A percentile compares a stretch with the other conserved stretches of the same genome.
Evolutionary conservation across 2,797 vertebrate species (phyloP).

Genomic region (Melanotaenia nigrans): DNA sequence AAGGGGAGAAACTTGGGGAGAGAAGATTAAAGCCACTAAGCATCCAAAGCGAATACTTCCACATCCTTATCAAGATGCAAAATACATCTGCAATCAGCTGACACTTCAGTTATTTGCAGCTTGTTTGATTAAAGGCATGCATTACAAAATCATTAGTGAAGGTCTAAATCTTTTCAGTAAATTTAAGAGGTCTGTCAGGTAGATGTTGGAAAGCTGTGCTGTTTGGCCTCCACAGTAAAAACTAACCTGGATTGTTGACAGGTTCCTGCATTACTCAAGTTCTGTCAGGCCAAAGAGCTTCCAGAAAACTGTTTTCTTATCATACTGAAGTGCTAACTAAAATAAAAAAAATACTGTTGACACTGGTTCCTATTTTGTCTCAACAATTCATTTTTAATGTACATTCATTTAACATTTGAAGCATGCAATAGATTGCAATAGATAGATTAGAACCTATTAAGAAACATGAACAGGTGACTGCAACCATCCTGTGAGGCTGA

Average conservation of each 20-base stretch:
- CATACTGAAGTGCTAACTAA: not conserved
- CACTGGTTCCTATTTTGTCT: not conserved
- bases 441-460: too few relatives aligned
- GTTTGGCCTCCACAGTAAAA: conserved; percentile 30
- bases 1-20: conserved; percentile 19
- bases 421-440: too few relatives aligned
- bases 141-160: conserved; percentile 3
- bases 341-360: not conserved
- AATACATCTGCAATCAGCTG: conserved; percentile 13
- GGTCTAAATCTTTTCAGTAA: conserved; percentile 2
- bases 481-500: too few relatives aligned
- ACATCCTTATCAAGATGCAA: conserved; percentile 1
- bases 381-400: too few relatives aligned
- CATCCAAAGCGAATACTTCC: not conserved
- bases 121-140: not conserved
- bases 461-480: too few relatives aligned
- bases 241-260: conserved; percentile 10
- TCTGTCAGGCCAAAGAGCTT: conserved; percentile 10
- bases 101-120: conserved; percentile 3
- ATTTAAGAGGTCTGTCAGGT: not conserved
- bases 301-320: not conserved
- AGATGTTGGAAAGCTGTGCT: conserved; percentile 6
- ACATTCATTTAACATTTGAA: too few relatives aligned
- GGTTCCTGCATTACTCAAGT: conserved; percentile 35
- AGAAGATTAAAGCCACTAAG: not conserved